phyloP scores from a whole-genome alignment of 2,888 invertebrate genomes.

The Sialis lutaria region DNA sequence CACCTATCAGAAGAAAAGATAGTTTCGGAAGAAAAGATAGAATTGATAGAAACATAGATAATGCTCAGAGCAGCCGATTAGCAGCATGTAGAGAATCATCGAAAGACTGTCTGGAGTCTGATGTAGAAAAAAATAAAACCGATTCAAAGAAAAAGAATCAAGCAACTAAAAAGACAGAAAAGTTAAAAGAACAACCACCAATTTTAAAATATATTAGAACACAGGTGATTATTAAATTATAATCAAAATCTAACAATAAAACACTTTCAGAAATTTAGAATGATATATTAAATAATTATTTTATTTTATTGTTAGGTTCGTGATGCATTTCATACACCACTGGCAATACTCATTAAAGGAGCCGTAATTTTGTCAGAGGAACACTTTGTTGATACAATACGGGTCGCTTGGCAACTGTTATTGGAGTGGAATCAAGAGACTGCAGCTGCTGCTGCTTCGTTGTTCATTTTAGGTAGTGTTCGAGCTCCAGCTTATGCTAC shows the following conservation, averaged over 20 bases:
- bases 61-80: constrained; percentile 28
- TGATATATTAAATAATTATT: not conserved
- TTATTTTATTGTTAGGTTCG: constrained; percentile 41
- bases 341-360: constrained; percentile 75
- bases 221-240: constrained; percentile 26
- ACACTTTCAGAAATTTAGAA: not conserved
- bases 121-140: constrained; percentile 24
- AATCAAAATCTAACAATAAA: not conserved
- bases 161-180: constrained; percentile 24
- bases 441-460: constrained; percentile 66
- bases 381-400: constrained; percentile 70
- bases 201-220: constrained; percentile 67
- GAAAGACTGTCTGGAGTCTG: constrained; percentile 32
- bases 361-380: constrained; percentile 80
- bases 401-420: constrained; percentile 89
- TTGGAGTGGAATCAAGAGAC: constrained; percentile 83
- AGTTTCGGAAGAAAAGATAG: constrained; percentile 50
- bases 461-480: constrained; percentile 87
- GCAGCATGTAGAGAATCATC: constrained; percentile 28
- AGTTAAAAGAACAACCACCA: constrained; percentile 41
- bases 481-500: constrained; percentile 79
- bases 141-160: constrained; percentile 17
- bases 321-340: constrained; percentile 76
- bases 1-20: constrained; percentile 62
- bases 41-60: constrained; percentile 31